Evolutionary conservation across 2,113 vertebrate species (phyloP).

Genomic region (Leucopsar rothschildi): DNA sequence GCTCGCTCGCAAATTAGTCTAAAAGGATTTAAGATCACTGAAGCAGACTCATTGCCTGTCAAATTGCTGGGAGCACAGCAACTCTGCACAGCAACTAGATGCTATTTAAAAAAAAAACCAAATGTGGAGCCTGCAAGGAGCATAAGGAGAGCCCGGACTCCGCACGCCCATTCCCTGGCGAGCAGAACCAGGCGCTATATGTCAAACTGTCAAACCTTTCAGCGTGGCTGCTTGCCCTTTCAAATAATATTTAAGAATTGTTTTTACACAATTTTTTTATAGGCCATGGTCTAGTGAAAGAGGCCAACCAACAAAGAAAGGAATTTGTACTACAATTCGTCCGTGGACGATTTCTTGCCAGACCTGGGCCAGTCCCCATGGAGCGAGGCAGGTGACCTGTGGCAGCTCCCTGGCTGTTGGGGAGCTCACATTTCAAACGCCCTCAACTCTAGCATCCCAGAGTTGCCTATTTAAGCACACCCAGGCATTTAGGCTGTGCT

Average conservation of each 20-base stretch:
- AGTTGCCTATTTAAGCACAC: slow-evolving; percentile 84
- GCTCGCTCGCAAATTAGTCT: slow-evolving; percentile 84
- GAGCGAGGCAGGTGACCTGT: slow-evolving; percentile 84
- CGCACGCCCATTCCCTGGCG: slow-evolving; percentile 50
- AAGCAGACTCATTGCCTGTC: slow-evolving; percentile 76
- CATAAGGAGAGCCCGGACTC: slow-evolving; percentile 57
- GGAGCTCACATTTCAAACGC: slow-evolving; percentile 85
- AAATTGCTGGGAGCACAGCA: slow-evolving; percentile 63
- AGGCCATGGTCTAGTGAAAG: slow-evolving; percentile 79
- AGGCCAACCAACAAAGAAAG: slow-evolving; percentile 76
- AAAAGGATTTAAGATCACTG: slow-evolving; percentile 79
- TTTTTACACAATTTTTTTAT: slow-evolving; percentile 86
- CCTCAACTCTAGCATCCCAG: slow-evolving; percentile 78
- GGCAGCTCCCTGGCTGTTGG: slow-evolving; percentile 81
- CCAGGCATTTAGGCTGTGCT: slow-evolving; percentile 83
- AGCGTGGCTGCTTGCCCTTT: slow-evolving; percentile 78
- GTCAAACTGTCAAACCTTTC: slow-evolving; percentile 83
- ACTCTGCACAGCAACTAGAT: slow-evolving; percentile 68
- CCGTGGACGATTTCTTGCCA: slow-evolving; percentile 77
- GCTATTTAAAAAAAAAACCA: slow-evolving; percentile 41
- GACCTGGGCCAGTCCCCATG: slow-evolving; percentile 72
- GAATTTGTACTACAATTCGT: slow-evolving; percentile 81
- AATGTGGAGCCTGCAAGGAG: slow-evolving; percentile 60
- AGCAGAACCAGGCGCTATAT: slow-evolving; percentile 75
- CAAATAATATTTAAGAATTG: slow-evolving; percentile 85